These are phyloP conservation scores for Microcebus tavaratra DNA, from an alignment of 2,113 vertebrate genomes.

Conservation along the genomic window DNA sequence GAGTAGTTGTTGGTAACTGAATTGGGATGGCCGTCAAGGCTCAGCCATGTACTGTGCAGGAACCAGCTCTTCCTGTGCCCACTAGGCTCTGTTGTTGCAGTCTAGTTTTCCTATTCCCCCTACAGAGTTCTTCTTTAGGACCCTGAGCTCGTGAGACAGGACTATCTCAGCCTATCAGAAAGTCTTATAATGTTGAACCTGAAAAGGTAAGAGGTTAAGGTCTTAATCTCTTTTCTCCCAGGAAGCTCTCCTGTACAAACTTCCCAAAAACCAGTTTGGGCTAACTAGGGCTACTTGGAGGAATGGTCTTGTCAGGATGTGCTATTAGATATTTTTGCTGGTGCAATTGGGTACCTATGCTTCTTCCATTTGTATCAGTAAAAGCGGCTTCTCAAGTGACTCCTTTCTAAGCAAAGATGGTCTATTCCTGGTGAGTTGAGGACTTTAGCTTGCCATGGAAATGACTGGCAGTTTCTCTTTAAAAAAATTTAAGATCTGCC, in stretches of 20 bases:
- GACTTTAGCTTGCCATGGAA: conserved; percentile 1
- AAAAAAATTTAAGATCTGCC: not conserved
- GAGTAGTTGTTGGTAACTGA: not conserved
- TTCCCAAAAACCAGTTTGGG: not conserved
- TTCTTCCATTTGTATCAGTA: not conserved
- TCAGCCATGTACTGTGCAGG: not conserved
- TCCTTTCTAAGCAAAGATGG: conserved; percentile 3
- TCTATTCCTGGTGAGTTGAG: not conserved
- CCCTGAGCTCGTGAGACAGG: not conserved
- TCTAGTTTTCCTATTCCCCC: not conserved
- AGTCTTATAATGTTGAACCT: not conserved
- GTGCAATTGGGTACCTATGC: not conserved
- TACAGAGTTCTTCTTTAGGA: not conserved
- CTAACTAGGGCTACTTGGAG: not conserved
- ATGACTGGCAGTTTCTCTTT: not conserved
- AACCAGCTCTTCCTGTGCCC: not conserved
- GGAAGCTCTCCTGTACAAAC: not conserved
- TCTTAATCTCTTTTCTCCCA: not conserved
- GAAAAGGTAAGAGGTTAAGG: not conserved
- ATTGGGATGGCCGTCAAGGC: not conserved
- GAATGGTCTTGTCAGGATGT: not conserved
- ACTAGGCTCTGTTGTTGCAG: not conserved
- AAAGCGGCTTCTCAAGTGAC: not conserved
- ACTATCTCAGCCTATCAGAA: not conserved
- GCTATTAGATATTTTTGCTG: not conserved